Base-by-base conservation (phyloP, 2,888 invertebrate genomes). In the Rhagonycha fulva region DNA sequence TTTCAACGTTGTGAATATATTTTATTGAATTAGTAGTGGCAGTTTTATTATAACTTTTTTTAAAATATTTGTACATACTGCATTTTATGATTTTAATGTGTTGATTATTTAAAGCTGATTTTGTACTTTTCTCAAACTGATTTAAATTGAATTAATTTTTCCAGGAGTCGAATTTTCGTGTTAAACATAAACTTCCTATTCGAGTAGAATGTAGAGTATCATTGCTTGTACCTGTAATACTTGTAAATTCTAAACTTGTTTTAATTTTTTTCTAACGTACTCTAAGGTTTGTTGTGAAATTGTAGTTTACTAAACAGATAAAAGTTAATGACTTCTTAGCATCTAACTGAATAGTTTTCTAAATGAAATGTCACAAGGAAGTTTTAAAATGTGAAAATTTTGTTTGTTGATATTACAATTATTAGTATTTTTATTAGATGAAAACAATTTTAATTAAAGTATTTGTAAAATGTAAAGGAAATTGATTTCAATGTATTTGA, bases 1-100 rank as follows among this genome's bases (percentile, higher is more conserved):
- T 23, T 67, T 66, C 78, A 80, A 76, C 62, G 71, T 78, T 72
- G 72, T 76, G 77, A 77, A 79, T 76, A 75, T 75, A 76, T 74
- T 66, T 76, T 78, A 74, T 78, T 80, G 19, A 63, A 23, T 24
- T 24, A 19, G 19, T 9, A 24, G 63, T n/a, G 63, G 23, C 23
- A 63, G 24, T 23, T 63, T 24, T 23, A 63, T 63, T 63, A 24
- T 24, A 12, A 24, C 14, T 12, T 63, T 63, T 47, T 63, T 24
- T 63, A n/a, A 14, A 24, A 24, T 63, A 12, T 12, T 63, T 63
- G 63, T 23, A 63, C 19, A 63, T 24, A 63, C 2, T 63, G 63
- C 24, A 63, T 63, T 24, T 63, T 14, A 12, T 19, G 23, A 63
- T 23, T 63, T 63, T 24, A 63, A 63, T 23, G 63, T 24, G 24